Evolutionary conservation across 2,797 vertebrate genomes (phyloP), one percentile per base, ranked within the genome.

Genomic region (Cuculus canorus): DNA sequence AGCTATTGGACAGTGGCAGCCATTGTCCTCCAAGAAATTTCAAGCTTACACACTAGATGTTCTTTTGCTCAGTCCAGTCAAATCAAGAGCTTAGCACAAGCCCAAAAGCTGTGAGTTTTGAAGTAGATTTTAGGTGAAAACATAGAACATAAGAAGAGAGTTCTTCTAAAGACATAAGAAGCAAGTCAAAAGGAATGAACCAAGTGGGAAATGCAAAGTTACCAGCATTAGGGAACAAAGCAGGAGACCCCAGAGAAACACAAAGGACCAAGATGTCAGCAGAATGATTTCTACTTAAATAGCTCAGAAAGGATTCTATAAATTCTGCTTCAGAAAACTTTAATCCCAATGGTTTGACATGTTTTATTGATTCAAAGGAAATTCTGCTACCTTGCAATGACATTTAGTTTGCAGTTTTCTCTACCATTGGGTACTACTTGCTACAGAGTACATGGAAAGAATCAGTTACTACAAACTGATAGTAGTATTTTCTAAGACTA

Each of bases 201-300:
- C 87, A 91, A 53, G 48, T 43, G 32, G 41, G 69, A 90, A 87
- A 91, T 35, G 50, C 41, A 80, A 87, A 91, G 72, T 63, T 37
- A 73, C 50, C 10, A 82, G 63, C 43, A 75, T 90, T 95, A 96
- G 17, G 45, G 69, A 94, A 92, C 52, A 96, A 92, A 84, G 47
- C 22, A 64, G 23, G 50, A 85, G 65, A 83, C 30, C 71, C 47
- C 64, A 90, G 45, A 95, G 90, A 30, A 93, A 72, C n/a, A 75
- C 8, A 50, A 87, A 90, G 39, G 63, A 69, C 69, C 30, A 88
- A 81, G 71, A 68, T 72, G 48, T 63, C 72, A 93, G 63, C 59
- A 82, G 41, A 82, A 50, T 39, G 28, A 81, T 94, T 95, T 97
- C 71, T 85, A 45, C 68, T 86, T 93, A 93, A 95, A 87, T 35